These are phyloP conservation scores for Xyrichtys novacula DNA, from an alignment of 2,797 vertebrate genomes.

Conservation along the genomic window DNA sequence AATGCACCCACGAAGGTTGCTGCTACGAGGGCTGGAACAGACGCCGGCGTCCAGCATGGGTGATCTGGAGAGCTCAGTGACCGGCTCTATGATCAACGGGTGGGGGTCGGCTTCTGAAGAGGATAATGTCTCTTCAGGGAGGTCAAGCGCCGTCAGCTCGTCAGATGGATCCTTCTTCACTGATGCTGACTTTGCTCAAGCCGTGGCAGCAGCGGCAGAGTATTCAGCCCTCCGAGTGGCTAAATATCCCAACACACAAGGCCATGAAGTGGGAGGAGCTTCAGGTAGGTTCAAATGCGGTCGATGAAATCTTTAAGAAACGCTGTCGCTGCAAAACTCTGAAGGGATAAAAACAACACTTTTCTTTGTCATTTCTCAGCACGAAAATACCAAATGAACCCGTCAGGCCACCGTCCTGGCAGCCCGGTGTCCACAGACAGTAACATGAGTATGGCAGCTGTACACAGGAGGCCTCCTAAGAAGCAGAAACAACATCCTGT, in stretches of 20 bases:
- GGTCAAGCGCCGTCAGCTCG: slow-evolving; percentile 95
- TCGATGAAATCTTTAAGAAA: neutral
- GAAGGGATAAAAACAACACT: neutral
- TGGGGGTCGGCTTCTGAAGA: slow-evolving; percentile 99
- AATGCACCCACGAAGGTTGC: slow-evolving; percentile 89
- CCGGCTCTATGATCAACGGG: slow-evolving; percentile 99
- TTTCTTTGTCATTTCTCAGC: slow-evolving; percentile 77
- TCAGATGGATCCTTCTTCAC: slow-evolving; percentile 98
- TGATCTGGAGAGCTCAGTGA: slow-evolving; percentile 97
- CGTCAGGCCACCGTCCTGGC: slow-evolving; percentile 91
- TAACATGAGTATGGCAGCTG: slow-evolving; percentile 94
- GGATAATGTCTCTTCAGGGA: slow-evolving; percentile 96
- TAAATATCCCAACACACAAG: slow-evolving; percentile 86
- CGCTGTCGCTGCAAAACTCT: neutral
- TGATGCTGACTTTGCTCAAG: slow-evolving; percentile 97
- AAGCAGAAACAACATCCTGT: slow-evolving; percentile 95
- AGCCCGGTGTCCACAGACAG: slow-evolving; percentile 98
- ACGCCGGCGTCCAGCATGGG: slow-evolving; percentile 97
- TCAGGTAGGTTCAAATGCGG: slow-evolving; percentile 59
- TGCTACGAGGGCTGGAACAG: slow-evolving; percentile 94
- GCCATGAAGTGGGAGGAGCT: slow-evolving; percentile 74
- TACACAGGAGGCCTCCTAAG: slow-evolving; percentile 96
- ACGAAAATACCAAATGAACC: slow-evolving; percentile 93
- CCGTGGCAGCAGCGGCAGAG: slow-evolving; percentile 95
- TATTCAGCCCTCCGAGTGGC: slow-evolving; percentile 94